Evolutionary conservation across 2,888 invertebrate species (phyloP), one percentile per base, ranked within the genome.

Genomic region (Drosophila buzzatii): DNA sequence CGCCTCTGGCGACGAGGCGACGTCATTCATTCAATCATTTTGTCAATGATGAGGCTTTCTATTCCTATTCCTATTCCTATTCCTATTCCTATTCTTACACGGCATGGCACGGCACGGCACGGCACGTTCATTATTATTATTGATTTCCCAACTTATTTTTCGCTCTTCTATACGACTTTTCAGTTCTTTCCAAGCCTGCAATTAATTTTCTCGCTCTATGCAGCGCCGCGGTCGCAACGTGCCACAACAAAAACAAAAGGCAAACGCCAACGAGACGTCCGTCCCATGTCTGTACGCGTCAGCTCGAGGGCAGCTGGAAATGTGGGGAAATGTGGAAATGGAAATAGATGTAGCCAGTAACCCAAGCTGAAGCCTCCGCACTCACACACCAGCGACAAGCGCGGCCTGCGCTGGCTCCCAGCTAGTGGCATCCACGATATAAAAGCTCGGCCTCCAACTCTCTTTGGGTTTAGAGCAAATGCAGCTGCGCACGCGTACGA

Each of bases 11-110:
- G 27, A 27, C 27, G 27, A 27, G 0, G 27, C 33, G 37, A 41
- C 84, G 73, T 73, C 86, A 77, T 82, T 88, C 88, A 88, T 88
- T 85, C 85, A 85, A 88, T 88, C 85, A 85, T 85, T 85, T 88
- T 86, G 86, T 88, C 89, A 88, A 85, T 85, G 85, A 88, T 85
- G 79, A 51, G 67, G 76, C 83, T 83, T 81, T 73, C 84, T 75
- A 72, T 76, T 73, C 79, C 72, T 64, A 80, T 73, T 73, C 79
- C 72, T 67, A 76, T 83, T 80, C 71, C 84, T 75, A 72, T 76
- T 73, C 79, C 72, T 64, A 79, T 73, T 73, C 79, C 72, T 67
- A 77, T n/a, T n/a, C n/a, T n/a, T n/a, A n/a, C n/a, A n/a, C n/a
- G n/a, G n/a, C n/a, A n/a, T n/a, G n/a, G n/a, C 23, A 23, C 4